These are phyloP conservation scores for Leucozona laternaria DNA, from an alignment of 2,888 invertebrate genomes.

Conservation along the genomic window DNA sequence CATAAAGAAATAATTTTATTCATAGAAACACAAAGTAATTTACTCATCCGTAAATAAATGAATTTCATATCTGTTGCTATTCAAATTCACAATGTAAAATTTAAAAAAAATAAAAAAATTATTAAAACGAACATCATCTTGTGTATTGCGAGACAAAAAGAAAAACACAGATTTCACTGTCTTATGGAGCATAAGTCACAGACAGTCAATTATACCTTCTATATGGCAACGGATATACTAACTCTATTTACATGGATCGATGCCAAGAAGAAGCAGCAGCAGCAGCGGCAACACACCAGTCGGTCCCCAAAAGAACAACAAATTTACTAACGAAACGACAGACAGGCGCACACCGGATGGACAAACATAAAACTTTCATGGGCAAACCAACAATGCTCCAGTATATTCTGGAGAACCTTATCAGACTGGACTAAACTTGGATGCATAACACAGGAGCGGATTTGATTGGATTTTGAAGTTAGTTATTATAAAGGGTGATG, in stretches of 20 bases:
- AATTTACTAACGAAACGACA: slow-evolving; percentile 59
- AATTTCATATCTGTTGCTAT: slow-evolving; percentile 29
- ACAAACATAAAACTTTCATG: slow-evolving; percentile 70
- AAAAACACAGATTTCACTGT: slow-evolving; percentile 38
- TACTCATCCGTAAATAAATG: slow-evolving; percentile 30
- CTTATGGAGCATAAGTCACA: slow-evolving; percentile 58
- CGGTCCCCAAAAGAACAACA: slow-evolving; percentile 60
- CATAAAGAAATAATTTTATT: slow-evolving; percentile 18
- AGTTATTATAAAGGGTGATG: rapidly evolving
- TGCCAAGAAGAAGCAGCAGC: slow-evolving; percentile 55
- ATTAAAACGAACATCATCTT: slow-evolving; percentile 28
- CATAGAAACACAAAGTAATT: slow-evolving; percentile 11
- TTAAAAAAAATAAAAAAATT: slow-evolving; percentile 1
- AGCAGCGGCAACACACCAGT: not conserved
- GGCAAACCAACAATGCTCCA: slow-evolving; percentile 37
- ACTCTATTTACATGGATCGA: slow-evolving; percentile 68
- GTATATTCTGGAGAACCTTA: slow-evolving; percentile 28
- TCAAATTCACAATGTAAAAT: not conserved
- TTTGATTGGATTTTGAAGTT: not conserved
- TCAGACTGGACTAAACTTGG: slow-evolving; percentile 31
- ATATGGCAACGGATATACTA: slow-evolving; percentile 50
- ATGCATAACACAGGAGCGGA: slow-evolving; percentile 17
- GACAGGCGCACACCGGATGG: slow-evolving; percentile 73
- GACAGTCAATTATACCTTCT: slow-evolving; percentile 61
- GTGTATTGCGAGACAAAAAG: slow-evolving; percentile 2